Conservation (phyloP, 2,797 vertebrate genomes). For the Amniataba percoides region DNA sequence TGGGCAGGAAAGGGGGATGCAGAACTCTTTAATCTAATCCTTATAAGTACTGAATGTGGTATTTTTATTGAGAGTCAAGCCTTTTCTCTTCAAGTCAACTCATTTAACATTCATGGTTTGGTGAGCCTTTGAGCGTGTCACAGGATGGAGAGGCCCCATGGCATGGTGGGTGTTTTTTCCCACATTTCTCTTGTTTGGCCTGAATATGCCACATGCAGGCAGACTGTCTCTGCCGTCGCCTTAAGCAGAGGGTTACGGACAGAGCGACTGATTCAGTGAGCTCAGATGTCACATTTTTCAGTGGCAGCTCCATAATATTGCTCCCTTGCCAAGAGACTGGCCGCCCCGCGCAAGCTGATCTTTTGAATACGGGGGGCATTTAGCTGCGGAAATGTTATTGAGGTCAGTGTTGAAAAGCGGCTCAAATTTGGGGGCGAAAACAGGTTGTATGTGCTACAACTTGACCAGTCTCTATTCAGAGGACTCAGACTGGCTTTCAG, state of each 20-base stretch:
- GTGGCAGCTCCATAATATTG: slow-evolving; percentile 63
- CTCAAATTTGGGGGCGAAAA: slow-evolving; percentile 41
- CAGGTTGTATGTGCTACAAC: slow-evolving; percentile 33
- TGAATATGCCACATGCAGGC: slow-evolving; percentile 79
- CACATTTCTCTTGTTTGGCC: slow-evolving; percentile 69
- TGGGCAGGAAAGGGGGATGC: slow-evolving; percentile 54
- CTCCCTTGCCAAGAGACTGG: slow-evolving; percentile 34
- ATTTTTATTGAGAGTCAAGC: slow-evolving; percentile 51
- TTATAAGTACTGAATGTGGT: slow-evolving; percentile 49
- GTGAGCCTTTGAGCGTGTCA: slow-evolving; percentile 59
- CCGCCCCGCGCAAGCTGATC: slow-evolving; percentile 25
- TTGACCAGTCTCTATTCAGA: slow-evolving; percentile 20
- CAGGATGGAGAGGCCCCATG: slow-evolving; percentile 63
- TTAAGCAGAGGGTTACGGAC: slow-evolving; percentile 37
- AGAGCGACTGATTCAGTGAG: slow-evolving; percentile 50
- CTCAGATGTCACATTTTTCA: slow-evolving; percentile 62
- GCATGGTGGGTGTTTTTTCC: slow-evolving; percentile 65
- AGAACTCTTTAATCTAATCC: slow-evolving; percentile 62
- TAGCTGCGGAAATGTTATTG: slow-evolving; percentile 36
- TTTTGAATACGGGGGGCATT: slow-evolving; percentile 35
- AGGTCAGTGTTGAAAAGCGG: slow-evolving; percentile 18
- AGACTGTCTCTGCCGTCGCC: slow-evolving; percentile 56
- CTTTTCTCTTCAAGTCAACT: slow-evolving; percentile 64
- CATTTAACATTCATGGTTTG: slow-evolving; percentile 72
- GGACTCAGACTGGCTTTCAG: slow-evolving; percentile 21